Evolutionary conservation across 2,797 vertebrate species (phyloP).

Genomic region (Microctenopoma stevenorrisi): DNA sequence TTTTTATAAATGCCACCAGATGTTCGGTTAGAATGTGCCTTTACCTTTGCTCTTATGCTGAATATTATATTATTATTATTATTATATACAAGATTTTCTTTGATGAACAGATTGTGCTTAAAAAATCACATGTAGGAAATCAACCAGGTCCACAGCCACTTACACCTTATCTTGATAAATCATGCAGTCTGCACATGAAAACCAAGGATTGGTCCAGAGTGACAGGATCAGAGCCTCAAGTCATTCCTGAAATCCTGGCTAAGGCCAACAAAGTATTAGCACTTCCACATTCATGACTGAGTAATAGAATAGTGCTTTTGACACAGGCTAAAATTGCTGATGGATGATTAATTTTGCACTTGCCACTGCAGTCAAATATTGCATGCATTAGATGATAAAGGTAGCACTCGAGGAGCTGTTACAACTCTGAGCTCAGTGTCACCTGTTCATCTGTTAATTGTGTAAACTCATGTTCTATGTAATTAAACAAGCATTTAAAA

Average conservation of each 20-base stretch:
- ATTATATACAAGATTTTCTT: too few relatives aligned
- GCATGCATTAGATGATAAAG: background rate
- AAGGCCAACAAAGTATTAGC: constrained; percentile 20
- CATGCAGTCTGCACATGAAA: constrained; percentile 16
- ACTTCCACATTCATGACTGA: background rate
- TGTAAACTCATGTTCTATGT: too few relatives aligned
- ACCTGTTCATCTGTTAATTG: too few relatives aligned
- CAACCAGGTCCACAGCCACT: background rate
- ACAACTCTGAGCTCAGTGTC: too few relatives aligned
- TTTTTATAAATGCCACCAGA: constrained; percentile 14
- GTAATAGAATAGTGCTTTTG: background rate
- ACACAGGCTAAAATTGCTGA: constrained; percentile 24
- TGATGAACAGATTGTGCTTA: constrained; percentile 37
- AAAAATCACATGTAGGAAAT: constrained; percentile 22
- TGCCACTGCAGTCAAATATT: background rate
- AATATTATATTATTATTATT: background rate
- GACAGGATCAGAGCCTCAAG: constrained; percentile 11
- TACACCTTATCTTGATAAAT: constrained; percentile 55
- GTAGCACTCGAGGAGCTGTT: background rate
- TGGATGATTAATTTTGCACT: constrained; percentile 44
- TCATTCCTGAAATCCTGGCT: constrained; percentile 33
- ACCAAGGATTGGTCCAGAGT: constrained; percentile 18
- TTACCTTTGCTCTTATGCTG: constrained; percentile 6
- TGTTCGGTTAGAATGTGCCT: constrained; percentile 30
- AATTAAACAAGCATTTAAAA: constrained; percentile 18